A percentile compares a stretch with the other conserved stretches of the same genome.
Conservation (phyloP, 2,113 vertebrate species). For the Rousettus leschenaultii region DNA sequence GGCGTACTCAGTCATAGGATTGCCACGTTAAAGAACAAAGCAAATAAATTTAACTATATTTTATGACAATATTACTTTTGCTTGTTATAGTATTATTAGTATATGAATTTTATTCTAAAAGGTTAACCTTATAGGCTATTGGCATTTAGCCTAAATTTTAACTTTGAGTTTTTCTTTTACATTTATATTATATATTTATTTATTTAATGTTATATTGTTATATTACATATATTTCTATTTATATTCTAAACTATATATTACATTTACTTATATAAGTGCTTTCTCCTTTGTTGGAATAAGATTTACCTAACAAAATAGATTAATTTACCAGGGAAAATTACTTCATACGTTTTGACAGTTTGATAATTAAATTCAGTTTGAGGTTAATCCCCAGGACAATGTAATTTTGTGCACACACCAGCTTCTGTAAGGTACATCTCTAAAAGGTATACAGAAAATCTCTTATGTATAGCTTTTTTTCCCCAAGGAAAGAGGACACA, state of each 20-base stretch:
- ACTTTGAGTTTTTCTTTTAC: neutral
- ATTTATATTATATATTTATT: neutral
- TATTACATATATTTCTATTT: neutral
- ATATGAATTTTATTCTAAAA: neutral
- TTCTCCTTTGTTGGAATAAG: neutral
- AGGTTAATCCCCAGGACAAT: constrained; percentile 31
- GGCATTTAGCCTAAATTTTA: neutral
- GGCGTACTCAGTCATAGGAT: neutral
- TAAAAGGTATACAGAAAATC: constrained; percentile 39
- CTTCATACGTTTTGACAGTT: neutral
- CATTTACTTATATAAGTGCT: neutral
- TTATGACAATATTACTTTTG: neutral
- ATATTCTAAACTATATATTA: neutral
- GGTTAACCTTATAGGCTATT: neutral
- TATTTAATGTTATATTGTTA: neutral
- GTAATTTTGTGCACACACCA: neutral
- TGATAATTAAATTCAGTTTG: constrained; percentile 39
- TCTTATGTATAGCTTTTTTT: neutral
- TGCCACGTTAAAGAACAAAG: neutral
- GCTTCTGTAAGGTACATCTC: neutral
- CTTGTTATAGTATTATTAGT: neutral
- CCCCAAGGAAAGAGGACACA: neutral
- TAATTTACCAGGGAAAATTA: neutral
- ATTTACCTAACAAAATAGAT: constrained; percentile 3
- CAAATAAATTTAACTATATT: neutral